These are phyloP conservation scores for Gasterosteus nipponicus DNA, from an alignment of 2,113 vertebrate species.

Conservation along the genomic window DNA sequence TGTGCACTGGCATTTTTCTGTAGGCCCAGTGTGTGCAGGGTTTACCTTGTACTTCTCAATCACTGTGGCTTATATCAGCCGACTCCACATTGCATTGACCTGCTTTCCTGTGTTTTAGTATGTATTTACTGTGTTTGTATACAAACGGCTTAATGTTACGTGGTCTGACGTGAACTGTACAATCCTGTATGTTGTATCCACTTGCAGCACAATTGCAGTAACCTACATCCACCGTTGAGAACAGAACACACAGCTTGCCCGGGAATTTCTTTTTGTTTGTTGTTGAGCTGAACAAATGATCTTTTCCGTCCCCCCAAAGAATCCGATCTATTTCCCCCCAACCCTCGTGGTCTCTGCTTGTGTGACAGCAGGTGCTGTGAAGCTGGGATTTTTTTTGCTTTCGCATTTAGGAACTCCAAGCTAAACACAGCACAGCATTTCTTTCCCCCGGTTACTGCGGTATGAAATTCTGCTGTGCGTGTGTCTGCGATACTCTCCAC, in stretches of 20 bases:
- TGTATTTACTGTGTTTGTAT: not conserved
- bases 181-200: constrained; percentile 10
- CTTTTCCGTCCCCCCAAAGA: not conserved
- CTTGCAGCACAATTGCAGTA: constrained; percentile 21
- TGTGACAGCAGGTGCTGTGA: constrained; percentile 19
- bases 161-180: not conserved
- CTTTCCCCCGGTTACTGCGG: not conserved
- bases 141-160: constrained; percentile 30
- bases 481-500: not conserved
- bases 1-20: not conserved
- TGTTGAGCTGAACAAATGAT: constrained; percentile 1
- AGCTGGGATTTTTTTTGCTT: constrained; percentile 13
- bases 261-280: constrained; percentile 8
- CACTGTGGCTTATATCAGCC: constrained; percentile 9
- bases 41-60: constrained; percentile 27
- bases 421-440: not conserved
- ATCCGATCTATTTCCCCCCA: not conserved
- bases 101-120: constrained; percentile 18
- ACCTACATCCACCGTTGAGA: constrained; percentile 21
- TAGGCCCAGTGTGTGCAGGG: not conserved
- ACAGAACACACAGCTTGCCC: constrained; percentile 19
- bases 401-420: constrained; percentile 3
- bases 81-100: not conserved
- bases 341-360: not conserved
- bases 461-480: not conserved